These are phyloP conservation scores for Apantesis nais DNA, from an alignment of 2,888 invertebrate genomes.

Conservation along the genomic window DNA sequence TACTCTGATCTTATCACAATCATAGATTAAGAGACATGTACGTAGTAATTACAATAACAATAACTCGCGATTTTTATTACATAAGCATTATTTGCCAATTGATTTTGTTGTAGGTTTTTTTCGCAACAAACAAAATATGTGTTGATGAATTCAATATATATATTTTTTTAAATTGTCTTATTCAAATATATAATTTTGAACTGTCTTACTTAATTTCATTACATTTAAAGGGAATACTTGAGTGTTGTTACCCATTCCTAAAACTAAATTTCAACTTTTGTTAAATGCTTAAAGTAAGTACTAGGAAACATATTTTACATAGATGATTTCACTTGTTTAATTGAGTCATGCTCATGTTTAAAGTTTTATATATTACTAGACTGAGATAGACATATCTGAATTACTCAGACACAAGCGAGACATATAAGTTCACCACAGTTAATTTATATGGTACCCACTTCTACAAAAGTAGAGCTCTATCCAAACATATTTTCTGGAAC, in stretches of 20 bases:
- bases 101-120: no score
- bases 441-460: background rate
- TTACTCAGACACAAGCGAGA: constrained; percentile 2
- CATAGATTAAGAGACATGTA: no score
- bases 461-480: background rate
- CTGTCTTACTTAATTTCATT: background rate
- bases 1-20: no score
- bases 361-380: background rate
- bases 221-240: no score
- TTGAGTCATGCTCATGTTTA: background rate
- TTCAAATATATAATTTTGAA: no score
- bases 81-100: no score
- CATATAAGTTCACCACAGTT: constrained; percentile 12
- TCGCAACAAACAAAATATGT: no score
- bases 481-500: constrained; percentile 37
- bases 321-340: background rate
- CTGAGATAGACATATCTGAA: constrained; percentile 5
- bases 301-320: background rate
- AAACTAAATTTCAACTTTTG: no score
- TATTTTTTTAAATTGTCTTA: background rate
- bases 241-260: no score
- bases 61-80: no score
- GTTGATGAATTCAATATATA: background rate
- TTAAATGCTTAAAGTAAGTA: background rate
- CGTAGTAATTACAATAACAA: no score